Percentiles rank a stretch among this genome's conserved stretches.
phyloP scores from a whole-genome alignment of 2,113 vertebrate species.

The Regulus satrapa region DNA sequence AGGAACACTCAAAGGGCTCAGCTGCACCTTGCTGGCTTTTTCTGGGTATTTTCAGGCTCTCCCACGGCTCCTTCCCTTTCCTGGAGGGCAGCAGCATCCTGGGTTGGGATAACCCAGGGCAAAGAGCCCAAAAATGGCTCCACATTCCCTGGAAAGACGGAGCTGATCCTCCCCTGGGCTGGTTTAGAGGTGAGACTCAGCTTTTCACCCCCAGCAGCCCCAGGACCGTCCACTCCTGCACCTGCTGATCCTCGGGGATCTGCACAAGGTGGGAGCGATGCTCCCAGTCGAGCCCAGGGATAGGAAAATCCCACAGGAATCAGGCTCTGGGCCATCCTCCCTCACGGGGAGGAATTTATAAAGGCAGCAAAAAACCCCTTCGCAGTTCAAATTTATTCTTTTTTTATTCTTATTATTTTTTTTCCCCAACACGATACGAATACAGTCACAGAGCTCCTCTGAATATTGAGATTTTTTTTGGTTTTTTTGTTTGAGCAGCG shows the following conservation, averaged over 20 bases:
- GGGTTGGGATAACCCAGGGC: background rate
- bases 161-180: background rate
- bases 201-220: background rate
- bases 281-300: background rate
- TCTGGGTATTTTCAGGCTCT: background rate
- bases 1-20: background rate
- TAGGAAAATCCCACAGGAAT: background rate
- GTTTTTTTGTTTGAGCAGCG: background rate
- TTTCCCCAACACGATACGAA: background rate
- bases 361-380: background rate
- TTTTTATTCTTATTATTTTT: rapidly evolving
- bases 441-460: background rate
- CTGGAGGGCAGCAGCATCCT: background rate
- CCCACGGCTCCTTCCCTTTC: background rate
- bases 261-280: rapidly evolving
- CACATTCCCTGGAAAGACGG: background rate
- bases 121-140: background rate
- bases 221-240: background rate
- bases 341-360: background rate
- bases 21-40: background rate
- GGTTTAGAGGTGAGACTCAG: background rate
- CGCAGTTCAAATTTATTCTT: background rate
- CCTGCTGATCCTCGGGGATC: background rate
- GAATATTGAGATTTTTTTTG: background rate
- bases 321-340: too few species aligned